These are phyloP conservation scores for Solenopsis invicta DNA, from an alignment of 1,140 invertebrate species.

Conservation along the genomic window DNA sequence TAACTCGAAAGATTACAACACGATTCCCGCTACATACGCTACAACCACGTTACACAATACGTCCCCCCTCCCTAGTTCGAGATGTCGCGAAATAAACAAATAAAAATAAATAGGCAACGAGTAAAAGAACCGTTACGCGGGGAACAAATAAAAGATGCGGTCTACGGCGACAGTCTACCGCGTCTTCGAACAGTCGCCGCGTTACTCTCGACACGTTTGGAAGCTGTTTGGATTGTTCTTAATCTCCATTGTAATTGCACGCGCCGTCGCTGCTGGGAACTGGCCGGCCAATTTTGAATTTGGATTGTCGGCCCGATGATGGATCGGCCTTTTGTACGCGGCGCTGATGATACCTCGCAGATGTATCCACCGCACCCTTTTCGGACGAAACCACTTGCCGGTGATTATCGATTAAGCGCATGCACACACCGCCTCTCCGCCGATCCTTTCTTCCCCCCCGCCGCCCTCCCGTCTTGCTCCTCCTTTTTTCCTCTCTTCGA, in stretches of 20 bases:
- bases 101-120: constrained; percentile 7
- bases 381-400: constrained; percentile 79
- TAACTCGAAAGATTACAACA: constrained; percentile 33
- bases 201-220: background rate
- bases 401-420: constrained; percentile 82
- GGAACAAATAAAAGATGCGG: background rate
- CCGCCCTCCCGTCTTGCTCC: constrained; percentile 43
- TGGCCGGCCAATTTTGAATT: constrained; percentile 79
- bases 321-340: constrained; percentile 81
- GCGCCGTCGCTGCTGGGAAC: constrained; percentile 63
- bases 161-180: background rate
- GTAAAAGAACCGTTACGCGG: background rate
- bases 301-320: constrained; percentile 81
- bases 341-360: constrained; percentile 82
- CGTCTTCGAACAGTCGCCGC: background rate
- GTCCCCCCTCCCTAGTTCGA: too few relatives aligned
- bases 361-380: constrained; percentile 80
- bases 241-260: constrained; percentile 82
- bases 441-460: constrained; percentile 37
- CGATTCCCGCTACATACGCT: background rate
- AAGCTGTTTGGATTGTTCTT: constrained; percentile 76
- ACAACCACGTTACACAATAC: background rate
- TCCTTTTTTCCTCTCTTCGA: constrained; percentile 35
- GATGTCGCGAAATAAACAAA: background rate
- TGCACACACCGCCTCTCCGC: constrained; percentile 71